Conservation (phyloP, 2,113 vertebrate species). For the Tachysurus fulvidraco region DNA sequence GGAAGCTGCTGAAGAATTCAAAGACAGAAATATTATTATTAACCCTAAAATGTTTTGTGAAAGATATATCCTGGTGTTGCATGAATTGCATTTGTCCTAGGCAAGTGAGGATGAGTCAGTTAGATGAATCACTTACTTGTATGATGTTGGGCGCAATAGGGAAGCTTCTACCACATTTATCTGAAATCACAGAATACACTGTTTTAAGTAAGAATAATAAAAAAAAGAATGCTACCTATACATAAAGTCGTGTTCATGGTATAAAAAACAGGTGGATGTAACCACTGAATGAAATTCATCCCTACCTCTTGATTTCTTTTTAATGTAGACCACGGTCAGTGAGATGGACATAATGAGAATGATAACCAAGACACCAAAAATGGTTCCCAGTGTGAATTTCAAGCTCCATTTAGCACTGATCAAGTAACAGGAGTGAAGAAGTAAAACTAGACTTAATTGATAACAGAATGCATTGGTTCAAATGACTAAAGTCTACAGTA, state of each 20-base stretch:
- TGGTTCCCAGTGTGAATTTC: constrained; percentile 36
- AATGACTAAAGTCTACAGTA: neutral
- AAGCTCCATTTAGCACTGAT: constrained; percentile 59
- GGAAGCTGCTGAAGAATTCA: constrained; percentile 38
- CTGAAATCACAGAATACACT: constrained; percentile 49
- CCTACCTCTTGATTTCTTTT: constrained; percentile 57
- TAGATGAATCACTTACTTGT: constrained; percentile 51
- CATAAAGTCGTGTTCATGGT: neutral
- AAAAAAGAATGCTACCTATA: neutral
- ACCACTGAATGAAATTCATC: neutral
- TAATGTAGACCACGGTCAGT: constrained; percentile 49
- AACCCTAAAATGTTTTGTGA: neutral
- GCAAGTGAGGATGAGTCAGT: constrained; percentile 64
- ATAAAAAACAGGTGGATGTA: neutral
- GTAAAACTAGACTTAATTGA: neutral
- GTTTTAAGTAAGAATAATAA: neutral
- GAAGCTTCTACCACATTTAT: constrained; percentile 51
- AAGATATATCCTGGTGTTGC: neutral
- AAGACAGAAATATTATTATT: neutral
- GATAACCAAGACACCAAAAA: constrained; percentile 55
- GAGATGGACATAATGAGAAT: constrained; percentile 55
- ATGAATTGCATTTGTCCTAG: neutral
- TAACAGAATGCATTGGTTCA: neutral
- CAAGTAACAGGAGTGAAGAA: neutral
- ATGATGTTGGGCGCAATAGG: constrained; percentile 58